phyloP scores from a whole-genome alignment of 2,888 invertebrate species.

The Beris morrisii region DNA sequence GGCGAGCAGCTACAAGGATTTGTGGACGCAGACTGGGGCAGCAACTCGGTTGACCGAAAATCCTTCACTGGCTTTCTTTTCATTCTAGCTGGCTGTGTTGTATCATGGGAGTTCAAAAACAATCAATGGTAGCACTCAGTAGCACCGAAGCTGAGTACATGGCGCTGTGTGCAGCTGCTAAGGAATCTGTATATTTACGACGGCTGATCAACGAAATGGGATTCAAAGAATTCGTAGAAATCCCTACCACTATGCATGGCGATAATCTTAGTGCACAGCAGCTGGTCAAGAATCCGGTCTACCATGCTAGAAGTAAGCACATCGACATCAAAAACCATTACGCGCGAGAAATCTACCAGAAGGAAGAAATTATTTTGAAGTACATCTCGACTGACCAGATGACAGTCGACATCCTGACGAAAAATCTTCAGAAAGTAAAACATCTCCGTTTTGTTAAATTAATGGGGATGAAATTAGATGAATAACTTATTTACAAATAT shows the following conservation, averaged over 20 bases:
- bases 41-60: conserved; percentile 36
- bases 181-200: conserved; percentile 31
- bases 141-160: conserved; percentile 40
- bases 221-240: neutral
- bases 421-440: too few species aligned
- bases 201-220: conserved; percentile 28
- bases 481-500: too few species aligned
- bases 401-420: too few species aligned
- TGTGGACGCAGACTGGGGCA: conserved; percentile 41
- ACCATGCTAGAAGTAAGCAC: conserved; percentile 38
- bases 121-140: conserved; percentile 36
- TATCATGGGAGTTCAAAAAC: conserved; percentile 37
- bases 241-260: conserved; percentile 19
- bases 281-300: conserved; percentile 35
- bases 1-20: conserved; percentile 36
- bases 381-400: conserved; percentile 29
- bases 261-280: conserved; percentile 36
- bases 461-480: too few species aligned
- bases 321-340: conserved; percentile 36
- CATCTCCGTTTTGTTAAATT: too few species aligned
- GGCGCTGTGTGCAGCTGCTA: conserved; percentile 35
- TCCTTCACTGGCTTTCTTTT: conserved; percentile 39
- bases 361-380: conserved; percentile 19
- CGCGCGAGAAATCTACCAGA: conserved; percentile 29
- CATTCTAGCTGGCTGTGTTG: conserved; percentile 29